Base-by-base conservation (phyloP, 2,113 vertebrate species). In the Thymallus thymallus region DNA sequence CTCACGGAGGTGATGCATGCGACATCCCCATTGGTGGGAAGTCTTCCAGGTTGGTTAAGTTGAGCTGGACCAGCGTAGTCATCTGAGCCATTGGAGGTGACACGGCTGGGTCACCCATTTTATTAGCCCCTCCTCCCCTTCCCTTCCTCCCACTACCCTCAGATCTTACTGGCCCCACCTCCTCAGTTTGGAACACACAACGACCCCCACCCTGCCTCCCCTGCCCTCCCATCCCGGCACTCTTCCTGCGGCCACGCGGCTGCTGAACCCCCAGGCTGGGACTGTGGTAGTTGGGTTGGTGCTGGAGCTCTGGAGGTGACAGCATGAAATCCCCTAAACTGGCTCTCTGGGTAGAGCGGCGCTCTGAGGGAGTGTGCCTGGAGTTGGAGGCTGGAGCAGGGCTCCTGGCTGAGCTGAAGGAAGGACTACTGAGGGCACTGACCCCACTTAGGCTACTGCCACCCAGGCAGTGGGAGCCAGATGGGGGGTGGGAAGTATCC, bases 21-120 rank as follows among this genome's bases (percentile, higher is more conserved):
- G 93, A 88, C 24, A 91, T 89, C 72, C 92, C 92, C 78, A 99
- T 93, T n/a, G 97, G 97, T 0, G 98, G 98, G 80, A 99, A 99
- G 72, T 99, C 97, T 72, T 99, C 97, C 86, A 99, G 77, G 86
- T 97, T 98, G 93, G 93, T 95, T 63, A 99, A 91, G 83, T 99
- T 98, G 0, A 97, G 93, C 20, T 93, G 93, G 72, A 74, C 86
- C 35, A 73, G 13, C 85, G 89, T 78, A 46, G 29, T 5, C 5
- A 1, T 4, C 18, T 3, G 58, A 61, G 58, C n/a, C 10, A 12
- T 75, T 0, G 87, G 86, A 63, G 92, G 89, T 45, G 89, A 92
- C 63, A 90, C 74, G 26, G 48, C 48, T 18, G 86, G 83, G 75
- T 91, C 84, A 18, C 60, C 85, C 62, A 86, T 87, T 79, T 76